Base-by-base conservation (phyloP, 2,113 vertebrate species). In the Pungitius pungitius region DNA sequence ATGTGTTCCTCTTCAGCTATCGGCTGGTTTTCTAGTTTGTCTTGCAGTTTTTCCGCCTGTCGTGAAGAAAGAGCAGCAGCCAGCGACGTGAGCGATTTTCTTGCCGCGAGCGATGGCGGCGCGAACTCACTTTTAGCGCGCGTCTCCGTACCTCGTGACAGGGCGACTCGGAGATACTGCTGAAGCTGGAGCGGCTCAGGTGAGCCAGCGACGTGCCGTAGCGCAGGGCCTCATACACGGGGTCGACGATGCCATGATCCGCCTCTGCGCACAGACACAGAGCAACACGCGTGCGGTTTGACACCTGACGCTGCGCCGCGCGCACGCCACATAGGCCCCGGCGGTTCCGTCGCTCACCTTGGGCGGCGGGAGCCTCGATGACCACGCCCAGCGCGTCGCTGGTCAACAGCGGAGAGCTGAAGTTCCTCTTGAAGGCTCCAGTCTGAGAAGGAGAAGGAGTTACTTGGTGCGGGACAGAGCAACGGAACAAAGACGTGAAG, bases 131-230 rank as follows among this genome's bases (percentile, higher is more conserved):
- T 12, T 66, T 67, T 67, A 45, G n/a, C 63, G 61, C 37, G 54
- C 52, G 43, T 69, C 81, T 72, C 56, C 39, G 45, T 85, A 93
- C 93, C 88, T 93, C 83, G 5, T 91, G 89, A 83, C 80, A 87
- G 11, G 96, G 95, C 0, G 95, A 96, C 84, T 96, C 96, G 0
- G 95, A 95, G 60, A 95, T 93, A 74, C 95, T 96, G 86, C 94
- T 91, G 76, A 95, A 95, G 81, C 93, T 95, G 77, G 95, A 94
- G 20, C 96, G 94, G 77, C 95, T 94, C 92, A 96, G 83, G 65
- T 96, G 93, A n/a, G 95, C 95, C 80, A 97, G 92, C 15, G 96
- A 95, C 4, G 96, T 97, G 55, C 96, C 96, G 1, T 96, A 96
- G 78, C 95, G 95, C 77, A 97, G 87, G 0, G 96, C 94, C 88